These are phyloP conservation scores for Vanessa cardui DNA, from an alignment of 2,888 invertebrate species.

Conservation along the genomic window DNA sequence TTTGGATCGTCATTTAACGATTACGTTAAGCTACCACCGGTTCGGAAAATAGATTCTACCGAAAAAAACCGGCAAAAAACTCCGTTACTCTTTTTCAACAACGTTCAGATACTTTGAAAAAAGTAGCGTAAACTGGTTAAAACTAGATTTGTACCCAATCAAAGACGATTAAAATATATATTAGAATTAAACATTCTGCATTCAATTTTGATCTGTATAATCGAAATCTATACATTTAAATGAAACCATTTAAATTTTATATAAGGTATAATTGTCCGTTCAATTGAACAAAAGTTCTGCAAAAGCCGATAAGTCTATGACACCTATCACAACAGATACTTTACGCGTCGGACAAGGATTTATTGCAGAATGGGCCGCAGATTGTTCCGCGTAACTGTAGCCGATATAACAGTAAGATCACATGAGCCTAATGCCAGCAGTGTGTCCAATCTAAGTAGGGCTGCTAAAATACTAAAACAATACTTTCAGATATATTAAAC, in stretches of 20 bases:
- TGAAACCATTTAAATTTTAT: neutral
- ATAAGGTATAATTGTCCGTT: conserved; percentile 17
- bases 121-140: too few relatives aligned
- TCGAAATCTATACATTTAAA: neutral
- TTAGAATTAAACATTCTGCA: too few relatives aligned
- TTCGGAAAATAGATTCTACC: too few relatives aligned
- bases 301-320: conserved; percentile 26
- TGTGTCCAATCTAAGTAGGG: conserved; percentile 26
- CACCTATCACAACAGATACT: conserved; percentile 35
- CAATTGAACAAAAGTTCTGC: conserved; percentile 30
- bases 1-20: too few relatives aligned
- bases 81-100: too few relatives aligned
- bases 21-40: too few relatives aligned
- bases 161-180: too few relatives aligned
- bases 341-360: conserved; percentile 40
- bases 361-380: conserved; percentile 40
- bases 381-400: conserved; percentile 45
- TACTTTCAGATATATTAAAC: neutral
- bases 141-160: too few relatives aligned
- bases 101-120: too few relatives aligned
- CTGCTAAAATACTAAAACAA: neutral
- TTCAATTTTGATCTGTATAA: neutral
- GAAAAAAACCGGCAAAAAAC: too few relatives aligned
- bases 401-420: conserved; percentile 37
- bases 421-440: conserved; percentile 22